Evolutionary conservation across 1,140 invertebrate species (phyloP).

Genomic region (Zeugodacus cucurbitae): DNA sequence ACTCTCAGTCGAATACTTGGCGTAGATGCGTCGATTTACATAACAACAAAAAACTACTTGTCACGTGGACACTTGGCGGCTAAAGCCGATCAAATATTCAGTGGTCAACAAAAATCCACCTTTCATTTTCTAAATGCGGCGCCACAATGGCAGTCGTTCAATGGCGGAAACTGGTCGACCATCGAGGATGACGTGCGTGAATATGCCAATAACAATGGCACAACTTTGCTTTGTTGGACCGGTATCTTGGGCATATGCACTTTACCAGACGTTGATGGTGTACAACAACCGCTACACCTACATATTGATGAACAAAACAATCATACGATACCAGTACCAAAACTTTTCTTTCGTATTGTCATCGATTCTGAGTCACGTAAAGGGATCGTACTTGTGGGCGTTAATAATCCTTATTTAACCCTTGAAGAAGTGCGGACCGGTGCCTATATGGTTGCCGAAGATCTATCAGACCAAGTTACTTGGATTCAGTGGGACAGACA

Average conservation of each 20-base stretch:
- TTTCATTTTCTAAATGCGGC: conserved; percentile 69
- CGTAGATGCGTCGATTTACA: conserved; percentile 64
- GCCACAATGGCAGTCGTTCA: conserved; percentile 69
- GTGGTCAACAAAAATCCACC: conserved; percentile 66
- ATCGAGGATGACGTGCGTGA: conserved; percentile 64
- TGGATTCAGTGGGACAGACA: conserved; percentile 69
- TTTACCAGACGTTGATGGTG: conserved; percentile 52
- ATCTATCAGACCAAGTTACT: conserved; percentile 67
- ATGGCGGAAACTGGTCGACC: conserved; percentile 68
- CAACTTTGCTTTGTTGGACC: conserved; percentile 56
- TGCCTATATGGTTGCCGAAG: conserved; percentile 67
- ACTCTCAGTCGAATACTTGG: conserved; percentile 58
- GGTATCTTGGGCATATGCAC: conserved; percentile 62
- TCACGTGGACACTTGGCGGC: conserved; percentile 69
- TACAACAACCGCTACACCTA: conserved; percentile 57
- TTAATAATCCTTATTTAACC: conserved; percentile 67
- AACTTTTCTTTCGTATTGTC: conserved; percentile 68
- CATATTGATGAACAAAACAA: conserved; percentile 48
- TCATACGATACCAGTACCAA: conserved; percentile 62
- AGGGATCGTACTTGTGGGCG: conserved; percentile 66
- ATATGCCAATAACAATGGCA: conserved; percentile 65
- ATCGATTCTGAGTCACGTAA: conserved; percentile 52
- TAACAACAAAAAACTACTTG: conserved; percentile 62
- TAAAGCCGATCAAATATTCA: conserved; percentile 68
- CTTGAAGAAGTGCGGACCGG: conserved; percentile 53